Evolutionary conservation across 2,113 vertebrate genomes (phyloP).

Genomic region (Passer domesticus): DNA sequence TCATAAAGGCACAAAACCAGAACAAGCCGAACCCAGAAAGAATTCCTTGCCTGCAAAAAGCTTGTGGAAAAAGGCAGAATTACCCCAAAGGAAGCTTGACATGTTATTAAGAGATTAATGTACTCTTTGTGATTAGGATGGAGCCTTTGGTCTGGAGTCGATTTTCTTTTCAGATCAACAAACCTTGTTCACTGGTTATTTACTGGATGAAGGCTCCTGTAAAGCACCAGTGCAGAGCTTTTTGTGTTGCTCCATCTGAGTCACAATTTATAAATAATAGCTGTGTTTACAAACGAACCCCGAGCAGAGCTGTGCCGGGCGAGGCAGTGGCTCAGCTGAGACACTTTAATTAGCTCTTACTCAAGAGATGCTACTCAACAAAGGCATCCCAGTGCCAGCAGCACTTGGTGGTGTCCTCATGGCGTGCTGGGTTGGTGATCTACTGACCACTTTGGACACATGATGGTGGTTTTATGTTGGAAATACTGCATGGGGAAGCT

Average conservation of each 20-base stretch:
- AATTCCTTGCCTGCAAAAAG: background rate
- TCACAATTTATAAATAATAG: constrained; percentile 10
- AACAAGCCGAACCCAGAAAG: background rate
- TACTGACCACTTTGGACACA: background rate
- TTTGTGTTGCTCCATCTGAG: background rate
- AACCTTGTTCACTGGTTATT: background rate
- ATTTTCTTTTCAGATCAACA: background rate
- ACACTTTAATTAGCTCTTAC: constrained; percentile 13
- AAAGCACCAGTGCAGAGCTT: background rate
- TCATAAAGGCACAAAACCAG: background rate
- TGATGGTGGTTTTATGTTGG: background rate
- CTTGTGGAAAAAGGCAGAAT: background rate
- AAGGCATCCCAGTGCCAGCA: background rate
- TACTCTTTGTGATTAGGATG: background rate
- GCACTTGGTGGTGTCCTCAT: background rate
- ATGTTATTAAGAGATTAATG: background rate
- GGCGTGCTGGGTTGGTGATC: background rate
- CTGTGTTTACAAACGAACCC: background rate
- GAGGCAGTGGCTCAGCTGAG: background rate
- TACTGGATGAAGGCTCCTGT: background rate
- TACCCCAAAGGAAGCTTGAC: background rate
- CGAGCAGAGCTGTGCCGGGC: background rate
- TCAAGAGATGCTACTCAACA: background rate
- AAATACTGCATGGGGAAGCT: background rate
- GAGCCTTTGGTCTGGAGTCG: background rate